Evolutionary conservation across 2,113 vertebrate species (phyloP), one percentile per base, ranked within the genome.

Genomic region (Holacanthus passer): DNA sequence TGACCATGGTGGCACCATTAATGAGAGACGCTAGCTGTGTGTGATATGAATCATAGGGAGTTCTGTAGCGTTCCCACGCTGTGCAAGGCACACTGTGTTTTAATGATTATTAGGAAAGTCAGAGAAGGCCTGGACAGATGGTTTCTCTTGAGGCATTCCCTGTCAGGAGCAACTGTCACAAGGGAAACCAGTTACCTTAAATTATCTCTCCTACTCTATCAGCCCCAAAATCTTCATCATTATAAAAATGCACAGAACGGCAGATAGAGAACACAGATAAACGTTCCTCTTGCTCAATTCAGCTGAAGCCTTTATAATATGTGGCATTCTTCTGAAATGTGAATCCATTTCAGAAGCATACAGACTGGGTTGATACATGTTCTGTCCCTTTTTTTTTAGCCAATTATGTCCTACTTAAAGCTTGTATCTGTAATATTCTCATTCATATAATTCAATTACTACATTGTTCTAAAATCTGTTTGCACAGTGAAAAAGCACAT

Each of bases 61-160:
- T 53, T 43, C 79, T 67, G 53, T 20, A 59, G 82, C 56, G 48
- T 66, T 50, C 39, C 70, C 75, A 67, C 35, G 73, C 90, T 71
- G 84, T 16, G 75, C 84, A 14, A 31, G 60, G 59, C 58, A 10
- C 66, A 48, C 79, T 19, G 72, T 47, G 39, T 77, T 90, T 92
- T 91, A 90, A 88, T 92, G 91, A 89, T 91, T 90, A 88, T 90
- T 81, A 87, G 73, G 68, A 77, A 71, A 91, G 83, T 68, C 31
- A 41, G 84, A 64, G 85, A 87, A 76, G 35, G 68, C 81, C 73
- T 31, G 76, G 81, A 64, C 92, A 93, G 92, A 92, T 91, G 94
- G 83, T 80, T 91, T 81, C 88, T 91, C 92, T 84, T 59, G 89
- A 91, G 91, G 87, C 88, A 64, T 82, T 85, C 65, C 75, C 85